Percentiles rank a stretch among this genome's conserved stretches.
phyloP scores from a whole-genome alignment of 64 coral and sea anemone genomes.

The Dendronephthya gigantea region DNA sequence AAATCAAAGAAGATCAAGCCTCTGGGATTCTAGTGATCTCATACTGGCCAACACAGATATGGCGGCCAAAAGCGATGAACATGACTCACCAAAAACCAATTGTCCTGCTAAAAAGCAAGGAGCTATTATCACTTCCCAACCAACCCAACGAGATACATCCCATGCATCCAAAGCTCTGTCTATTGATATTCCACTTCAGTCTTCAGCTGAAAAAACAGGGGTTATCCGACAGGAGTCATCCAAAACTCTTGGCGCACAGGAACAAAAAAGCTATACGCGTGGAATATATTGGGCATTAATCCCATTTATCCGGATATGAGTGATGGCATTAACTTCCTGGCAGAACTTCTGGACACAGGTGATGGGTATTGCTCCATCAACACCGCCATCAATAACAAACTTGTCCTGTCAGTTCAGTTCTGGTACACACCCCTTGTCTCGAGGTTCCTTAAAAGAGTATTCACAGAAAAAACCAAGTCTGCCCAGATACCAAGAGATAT shows the following conservation, averaged over 20 bases:
- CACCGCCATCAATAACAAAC: constrained; percentile 11
- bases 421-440: background rate
- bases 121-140: background rate
- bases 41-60: constrained; percentile 31
- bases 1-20: background rate
- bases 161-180: background rate
- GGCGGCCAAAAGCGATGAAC: constrained; percentile 14
- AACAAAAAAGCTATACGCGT: background rate
- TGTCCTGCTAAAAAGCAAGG: background rate
- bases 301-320: constrained; percentile 1
- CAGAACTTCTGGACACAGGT: background rate
- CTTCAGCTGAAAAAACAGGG: constrained; percentile 3
- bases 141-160: background rate
- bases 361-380: constrained; percentile 26
- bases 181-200: constrained; percentile 24
- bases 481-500: constrained; percentile 1
- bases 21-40: background rate
- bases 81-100: constrained; percentile 7
- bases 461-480: background rate
- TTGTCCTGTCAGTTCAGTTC: background rate
- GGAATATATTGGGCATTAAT: constrained; percentile 1
- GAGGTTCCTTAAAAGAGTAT: background rate
- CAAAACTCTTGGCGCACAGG: background rate
- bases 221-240: constrained; percentile 4
- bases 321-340: constrained; percentile 25